phyloP scores from a whole-genome alignment of 2,888 invertebrate species.

The Hylaea fasciaria region DNA sequence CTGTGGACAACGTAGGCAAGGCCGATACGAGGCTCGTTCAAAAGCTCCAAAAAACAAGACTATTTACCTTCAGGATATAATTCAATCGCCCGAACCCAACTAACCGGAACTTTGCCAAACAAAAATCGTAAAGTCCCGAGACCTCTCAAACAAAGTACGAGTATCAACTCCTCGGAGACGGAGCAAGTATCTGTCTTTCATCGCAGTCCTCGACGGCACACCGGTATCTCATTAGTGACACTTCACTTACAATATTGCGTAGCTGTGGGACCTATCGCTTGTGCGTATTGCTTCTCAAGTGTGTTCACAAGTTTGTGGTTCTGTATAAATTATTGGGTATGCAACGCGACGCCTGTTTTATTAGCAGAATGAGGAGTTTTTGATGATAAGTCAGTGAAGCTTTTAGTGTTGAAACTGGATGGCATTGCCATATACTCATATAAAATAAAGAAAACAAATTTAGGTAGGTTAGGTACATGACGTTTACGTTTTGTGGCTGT shows the following conservation, averaged over 20 bases:
- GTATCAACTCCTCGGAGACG: slow-evolving; percentile 13
- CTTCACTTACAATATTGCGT: slow-evolving; percentile 36
- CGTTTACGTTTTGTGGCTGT: too few species aligned
- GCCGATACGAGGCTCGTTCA: too few species aligned
- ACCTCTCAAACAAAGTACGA: slow-evolving; percentile 18
- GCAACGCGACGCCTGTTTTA: too few species aligned
- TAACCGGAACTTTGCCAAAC: slow-evolving; percentile 17
- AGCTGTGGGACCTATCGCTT: slow-evolving; percentile 34
- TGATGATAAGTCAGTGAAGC: too few species aligned
- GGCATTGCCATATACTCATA: too few species aligned
- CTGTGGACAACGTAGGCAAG: too few species aligned
- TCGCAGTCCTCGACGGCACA: slow-evolving; percentile 30
- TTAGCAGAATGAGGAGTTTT: too few species aligned
- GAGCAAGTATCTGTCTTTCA: slow-evolving; percentile 18
- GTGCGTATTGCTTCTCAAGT: slow-evolving; percentile 1
- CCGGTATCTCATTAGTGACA: slow-evolving; percentile 39
- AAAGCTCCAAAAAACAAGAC: not conserved
- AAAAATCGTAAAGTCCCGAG: slow-evolving; percentile 11
- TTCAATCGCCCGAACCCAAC: slow-evolving; percentile 21
- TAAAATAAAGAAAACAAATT: too few species aligned
- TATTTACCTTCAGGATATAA: not conserved
- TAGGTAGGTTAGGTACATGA: too few species aligned
- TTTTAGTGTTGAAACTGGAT: too few species aligned
- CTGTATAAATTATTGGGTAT: not conserved
- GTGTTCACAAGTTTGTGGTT: slow-evolving; percentile 5